These are phyloP conservation scores for Indri indri DNA, from an alignment of 2,113 vertebrate species.

Conservation along the genomic window DNA sequence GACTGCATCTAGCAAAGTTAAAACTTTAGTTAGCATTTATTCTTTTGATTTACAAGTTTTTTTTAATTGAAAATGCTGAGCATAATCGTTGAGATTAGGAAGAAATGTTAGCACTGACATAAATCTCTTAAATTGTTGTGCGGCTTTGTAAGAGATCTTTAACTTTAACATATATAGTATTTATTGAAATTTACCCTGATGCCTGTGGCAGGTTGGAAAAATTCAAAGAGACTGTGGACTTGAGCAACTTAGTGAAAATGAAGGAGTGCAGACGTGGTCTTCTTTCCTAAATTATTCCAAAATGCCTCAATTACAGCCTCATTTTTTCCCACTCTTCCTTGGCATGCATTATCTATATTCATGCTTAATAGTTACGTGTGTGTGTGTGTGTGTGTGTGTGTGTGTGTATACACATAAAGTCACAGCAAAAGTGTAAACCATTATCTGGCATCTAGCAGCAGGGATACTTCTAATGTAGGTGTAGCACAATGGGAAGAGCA, in stretches of 20 bases:
- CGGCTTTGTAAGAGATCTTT: background rate
- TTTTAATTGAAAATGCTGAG: background rate
- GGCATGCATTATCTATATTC: background rate
- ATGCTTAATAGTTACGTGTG: background rate
- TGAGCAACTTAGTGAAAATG: background rate
- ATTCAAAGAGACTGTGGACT: background rate
- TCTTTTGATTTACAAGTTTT: background rate
- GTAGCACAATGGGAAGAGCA: background rate
- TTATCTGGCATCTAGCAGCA: background rate
- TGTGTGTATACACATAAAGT: background rate
- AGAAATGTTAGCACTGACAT: background rate
- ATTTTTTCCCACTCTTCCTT: background rate
- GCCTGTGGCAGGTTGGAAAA: background rate
- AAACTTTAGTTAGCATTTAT: background rate
- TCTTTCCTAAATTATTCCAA: slow-evolving; percentile 5
- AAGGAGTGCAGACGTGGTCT: background rate
- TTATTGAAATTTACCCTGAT: background rate
- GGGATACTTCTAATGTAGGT: background rate
- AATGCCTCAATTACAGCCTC: background rate
- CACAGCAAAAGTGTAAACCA: background rate
- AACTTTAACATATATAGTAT: background rate
- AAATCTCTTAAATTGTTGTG: background rate
- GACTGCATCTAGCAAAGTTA: background rate
- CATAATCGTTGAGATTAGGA: background rate
- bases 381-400: no score